Percentiles rank a stretch among this genome's conserved stretches.
Evolutionary conservation across 37 sponge, comb jelly and placozoan genomes (phyloP).

Genomic region (Amphimedon queenslandica): DNA sequence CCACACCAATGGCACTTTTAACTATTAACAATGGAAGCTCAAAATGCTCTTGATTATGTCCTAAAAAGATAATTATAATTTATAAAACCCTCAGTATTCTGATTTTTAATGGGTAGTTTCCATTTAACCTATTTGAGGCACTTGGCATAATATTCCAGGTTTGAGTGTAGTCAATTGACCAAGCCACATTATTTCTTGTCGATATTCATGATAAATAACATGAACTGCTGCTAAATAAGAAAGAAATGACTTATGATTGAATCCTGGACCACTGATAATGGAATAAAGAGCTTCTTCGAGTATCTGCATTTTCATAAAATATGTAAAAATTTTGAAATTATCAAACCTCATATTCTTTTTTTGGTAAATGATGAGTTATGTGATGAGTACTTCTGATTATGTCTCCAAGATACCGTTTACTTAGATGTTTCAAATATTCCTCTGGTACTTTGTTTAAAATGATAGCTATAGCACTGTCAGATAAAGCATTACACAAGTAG

Average conservation of each 20-base stretch:
- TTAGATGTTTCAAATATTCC: conserved; percentile 25
- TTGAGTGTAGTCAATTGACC: conserved; percentile 25
- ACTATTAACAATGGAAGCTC: conserved; percentile 19
- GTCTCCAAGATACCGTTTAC: conserved; percentile 39
- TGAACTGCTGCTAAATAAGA: conserved; percentile 36
- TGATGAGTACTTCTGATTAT: conserved; percentile 45
- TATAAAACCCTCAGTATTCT: no score
- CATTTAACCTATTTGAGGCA: background rate
- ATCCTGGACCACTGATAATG: conserved; percentile 9
- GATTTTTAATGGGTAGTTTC: background rate
- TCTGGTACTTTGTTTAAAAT: conserved; percentile 17
- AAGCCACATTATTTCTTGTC: conserved; percentile 37
- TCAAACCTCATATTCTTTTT: conserved; percentile 20
- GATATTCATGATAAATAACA: conserved; percentile 18
- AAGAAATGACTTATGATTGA: conserved; percentile 15
- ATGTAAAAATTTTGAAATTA: conserved; percentile 4
- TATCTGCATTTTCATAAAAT: conserved; percentile 10
- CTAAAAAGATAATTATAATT: background rate
- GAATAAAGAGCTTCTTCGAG: conserved; percentile 20
- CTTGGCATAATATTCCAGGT: conserved; percentile 21
- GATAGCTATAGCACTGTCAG: conserved; percentile 27
- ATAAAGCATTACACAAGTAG: conserved; percentile 29
- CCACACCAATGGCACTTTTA: background rate
- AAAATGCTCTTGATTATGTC: background rate
- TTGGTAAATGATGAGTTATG: conserved; percentile 17